Percentiles rank a stretch among this genome's conserved stretches.
phyloP scores from a whole-genome alignment of 2,797 vertebrate genomes.

The Dryobates pubescens region DNA sequence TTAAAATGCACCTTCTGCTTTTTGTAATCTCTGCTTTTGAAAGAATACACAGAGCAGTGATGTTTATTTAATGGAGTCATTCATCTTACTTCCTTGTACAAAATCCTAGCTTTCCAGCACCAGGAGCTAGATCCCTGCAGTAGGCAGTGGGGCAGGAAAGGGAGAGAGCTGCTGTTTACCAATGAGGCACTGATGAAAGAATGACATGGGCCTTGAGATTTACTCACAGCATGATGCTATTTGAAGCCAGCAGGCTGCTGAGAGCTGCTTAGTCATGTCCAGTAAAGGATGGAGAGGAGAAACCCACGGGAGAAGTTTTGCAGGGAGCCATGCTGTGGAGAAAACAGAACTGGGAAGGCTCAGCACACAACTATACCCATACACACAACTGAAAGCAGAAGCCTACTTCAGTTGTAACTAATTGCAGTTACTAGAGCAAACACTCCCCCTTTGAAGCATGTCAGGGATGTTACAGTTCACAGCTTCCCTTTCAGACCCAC shows the following conservation, averaged over 20 bases:
- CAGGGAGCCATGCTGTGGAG: background rate
- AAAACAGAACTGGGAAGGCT: background rate
- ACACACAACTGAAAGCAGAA: background rate
- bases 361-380: background rate
- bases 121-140: slow-evolving; percentile 38
- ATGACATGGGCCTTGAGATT: background rate
- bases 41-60: slow-evolving; percentile 65
- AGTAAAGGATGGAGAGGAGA: background rate
- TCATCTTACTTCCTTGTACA: slow-evolving; percentile 51
- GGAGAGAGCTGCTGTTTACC: slow-evolving; percentile 44
- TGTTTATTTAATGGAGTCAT: slow-evolving; percentile 68
- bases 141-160: slow-evolving; percentile 5
- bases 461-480: background rate
- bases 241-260: slow-evolving; percentile 26
- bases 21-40: slow-evolving; percentile 56
- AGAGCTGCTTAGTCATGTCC: background rate
- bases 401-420: background rate
- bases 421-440: background rate
- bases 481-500: background rate
- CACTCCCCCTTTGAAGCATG: background rate
- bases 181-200: slow-evolving; percentile 34
- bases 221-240: slow-evolving; percentile 5
- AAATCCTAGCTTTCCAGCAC: slow-evolving; percentile 51
- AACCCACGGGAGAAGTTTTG: background rate
- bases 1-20: slow-evolving; percentile 55